These are phyloP conservation scores for Achlya flavicornis DNA, from an alignment of 2,888 invertebrate species.

Conservation along the genomic window DNA sequence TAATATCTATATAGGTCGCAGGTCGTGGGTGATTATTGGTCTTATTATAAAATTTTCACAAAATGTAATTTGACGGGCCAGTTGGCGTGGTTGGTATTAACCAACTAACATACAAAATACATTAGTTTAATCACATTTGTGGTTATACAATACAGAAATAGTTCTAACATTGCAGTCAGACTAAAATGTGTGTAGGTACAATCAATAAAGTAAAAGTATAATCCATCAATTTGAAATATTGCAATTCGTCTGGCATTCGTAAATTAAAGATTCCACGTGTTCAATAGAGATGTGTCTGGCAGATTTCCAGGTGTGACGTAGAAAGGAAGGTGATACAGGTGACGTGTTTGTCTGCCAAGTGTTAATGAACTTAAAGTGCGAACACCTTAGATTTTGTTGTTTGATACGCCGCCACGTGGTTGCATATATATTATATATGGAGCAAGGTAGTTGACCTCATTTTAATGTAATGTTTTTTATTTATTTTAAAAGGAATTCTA, in stretches of 20 bases:
- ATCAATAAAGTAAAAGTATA: neutral
- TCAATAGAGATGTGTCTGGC: constrained; percentile 47
- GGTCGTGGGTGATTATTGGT: too few species aligned
- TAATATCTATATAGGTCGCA: too few species aligned
- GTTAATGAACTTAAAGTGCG: constrained; percentile 75
- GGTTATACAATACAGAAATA: too few species aligned
- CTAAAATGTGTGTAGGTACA: neutral
- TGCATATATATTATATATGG: neutral
- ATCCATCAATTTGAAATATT: constrained; percentile 1
- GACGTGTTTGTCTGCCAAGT: constrained; percentile 65
- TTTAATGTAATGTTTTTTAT: neutral
- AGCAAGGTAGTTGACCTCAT: neutral
- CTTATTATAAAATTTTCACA: too few species aligned
- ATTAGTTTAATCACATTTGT: too few species aligned
- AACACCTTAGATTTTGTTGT: constrained; percentile 41
- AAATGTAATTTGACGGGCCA: too few species aligned
- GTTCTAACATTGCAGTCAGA: neutral
- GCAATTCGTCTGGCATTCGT: constrained; percentile 4
- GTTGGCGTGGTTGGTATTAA: too few species aligned
- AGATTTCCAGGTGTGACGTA: constrained; percentile 48
- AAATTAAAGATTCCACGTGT: constrained; percentile 7
- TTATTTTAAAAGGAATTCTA: neutral
- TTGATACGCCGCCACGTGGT: constrained; percentile 14
- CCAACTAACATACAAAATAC: too few species aligned
- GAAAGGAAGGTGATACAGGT: constrained; percentile 59